Base-by-base conservation (phyloP, 1,140 invertebrate species). In the Diorhabda elongata region DNA sequence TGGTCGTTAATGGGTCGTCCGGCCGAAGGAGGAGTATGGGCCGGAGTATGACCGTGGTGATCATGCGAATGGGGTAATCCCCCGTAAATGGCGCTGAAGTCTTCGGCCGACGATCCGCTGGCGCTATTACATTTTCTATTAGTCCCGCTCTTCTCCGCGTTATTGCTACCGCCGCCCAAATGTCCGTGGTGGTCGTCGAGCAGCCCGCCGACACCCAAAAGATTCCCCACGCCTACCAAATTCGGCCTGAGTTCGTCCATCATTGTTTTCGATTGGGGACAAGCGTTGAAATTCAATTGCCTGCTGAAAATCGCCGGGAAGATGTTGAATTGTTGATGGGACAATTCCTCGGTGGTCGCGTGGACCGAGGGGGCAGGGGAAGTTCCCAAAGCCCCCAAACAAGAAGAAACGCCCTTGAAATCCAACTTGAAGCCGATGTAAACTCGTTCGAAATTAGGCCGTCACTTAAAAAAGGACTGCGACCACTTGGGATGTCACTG, bases 271-370 rank as follows among this genome's bases (percentile, higher is more conserved):
- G 81, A 74, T 74, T 91, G 90, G 0, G 88, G 87, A 76, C 90
- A 90, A 66, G 84, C 85, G 72, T 89, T 86, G 79, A 93, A 94
- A 81, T 94, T 94, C 63, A 94, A 84, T 82, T 94, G 92, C 56
- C 92, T 84, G 82, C 91, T 93, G 81, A 94, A 94, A 77, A 93
- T 93, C 61, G 92, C 92, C 70, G 92, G 92, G 81, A 94, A 93
- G 74, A 94, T 94, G 83, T 94, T 94, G 85, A 93, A 93, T 83
- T 93, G 92, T 77, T 93, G 91, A 79, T 89, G 89, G 70, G 89
- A 83, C 67, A 85, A 81, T 79, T 87, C 85, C 69, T 83, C 76
- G 81, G 83, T 79, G 78, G 81, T 64, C 82, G 86, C 78, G 59
- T 74, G 57, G 5, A 72, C 58, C 74, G 71, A 70, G 81, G 83